A percentile compares a stretch with the other conserved stretches of the same genome.
Evolutionary conservation across 2,113 vertebrate species (phyloP).

Genomic region (Thalassarche chlororhynchos): DNA sequence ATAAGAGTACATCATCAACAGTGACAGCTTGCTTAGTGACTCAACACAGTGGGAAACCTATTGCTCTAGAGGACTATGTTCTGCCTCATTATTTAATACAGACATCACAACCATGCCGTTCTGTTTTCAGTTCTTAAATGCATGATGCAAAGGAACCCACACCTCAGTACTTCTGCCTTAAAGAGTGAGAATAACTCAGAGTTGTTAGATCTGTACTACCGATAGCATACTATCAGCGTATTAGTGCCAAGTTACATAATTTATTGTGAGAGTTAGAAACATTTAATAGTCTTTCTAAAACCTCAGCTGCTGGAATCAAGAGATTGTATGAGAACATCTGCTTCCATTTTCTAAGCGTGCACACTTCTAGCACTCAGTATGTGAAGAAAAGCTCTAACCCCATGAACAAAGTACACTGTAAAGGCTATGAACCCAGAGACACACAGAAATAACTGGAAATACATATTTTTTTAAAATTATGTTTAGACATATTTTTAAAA

Average conservation of each 20-base stretch:
- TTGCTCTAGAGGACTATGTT: slow-evolving; percentile 61
- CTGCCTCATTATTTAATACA: slow-evolving; percentile 67
- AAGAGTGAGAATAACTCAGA: slow-evolving; percentile 47
- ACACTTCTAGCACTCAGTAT: background rate
- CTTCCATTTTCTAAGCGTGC: background rate
- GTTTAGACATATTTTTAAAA: background rate
- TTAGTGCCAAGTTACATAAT: slow-evolving; percentile 28
- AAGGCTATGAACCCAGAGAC: background rate
- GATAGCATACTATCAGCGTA: background rate
- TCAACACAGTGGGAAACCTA: slow-evolving; percentile 59
- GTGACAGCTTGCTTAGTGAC: slow-evolving; percentile 63
- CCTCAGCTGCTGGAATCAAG: slow-evolving; percentile 38
- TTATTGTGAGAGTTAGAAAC: slow-evolving; percentile 23
- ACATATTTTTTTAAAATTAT: background rate
- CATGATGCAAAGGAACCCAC: slow-evolving; percentile 54
- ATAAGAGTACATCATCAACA: slow-evolving; percentile 62
- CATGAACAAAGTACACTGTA: background rate
- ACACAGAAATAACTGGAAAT: background rate
- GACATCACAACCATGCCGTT: slow-evolving; percentile 57
- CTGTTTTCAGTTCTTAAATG: slow-evolving; percentile 47
- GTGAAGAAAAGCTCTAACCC: background rate
- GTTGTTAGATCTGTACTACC: slow-evolving; percentile 32
- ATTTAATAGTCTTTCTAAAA: slow-evolving; percentile 34
- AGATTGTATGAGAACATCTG: slow-evolving; percentile 28
- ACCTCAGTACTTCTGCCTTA: slow-evolving; percentile 29